A percentile compares a stretch with the other conserved stretches of the same genome.
Evolutionary conservation across 2,113 vertebrate genomes (phyloP).

Genomic region (Myocastor coypus): DNA sequence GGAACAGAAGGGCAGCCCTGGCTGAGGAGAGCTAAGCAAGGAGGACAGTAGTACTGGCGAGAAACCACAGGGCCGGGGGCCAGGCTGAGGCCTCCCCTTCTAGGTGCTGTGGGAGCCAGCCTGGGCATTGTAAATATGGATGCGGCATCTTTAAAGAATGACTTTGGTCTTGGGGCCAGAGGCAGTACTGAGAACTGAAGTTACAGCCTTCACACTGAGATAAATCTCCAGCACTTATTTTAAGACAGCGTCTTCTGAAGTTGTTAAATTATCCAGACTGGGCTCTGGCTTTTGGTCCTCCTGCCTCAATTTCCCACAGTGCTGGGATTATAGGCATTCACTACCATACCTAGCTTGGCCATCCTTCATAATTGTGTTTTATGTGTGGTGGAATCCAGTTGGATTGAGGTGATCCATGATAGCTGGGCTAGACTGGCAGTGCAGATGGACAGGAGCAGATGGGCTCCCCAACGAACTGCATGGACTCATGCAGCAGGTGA

Average conservation of each 20-base stretch:
- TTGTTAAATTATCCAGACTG: background rate
- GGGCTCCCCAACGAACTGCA: too few relatives aligned
- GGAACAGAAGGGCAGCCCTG: background rate
- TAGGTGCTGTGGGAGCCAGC: background rate
- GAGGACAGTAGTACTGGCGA: background rate
- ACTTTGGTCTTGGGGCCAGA: background rate
- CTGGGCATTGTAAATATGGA: background rate
- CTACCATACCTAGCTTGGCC: background rate
- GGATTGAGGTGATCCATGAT: background rate
- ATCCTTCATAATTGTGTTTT: background rate
- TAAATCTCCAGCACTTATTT: background rate
- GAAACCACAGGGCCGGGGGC: background rate
- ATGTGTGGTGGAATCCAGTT: background rate
- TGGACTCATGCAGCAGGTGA: background rate
- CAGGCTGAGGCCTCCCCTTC: background rate
- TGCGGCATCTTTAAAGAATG: background rate
- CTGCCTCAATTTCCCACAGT: background rate
- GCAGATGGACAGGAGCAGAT: background rate
- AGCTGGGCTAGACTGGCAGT: background rate
- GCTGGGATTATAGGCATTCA: background rate
- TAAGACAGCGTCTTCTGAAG: background rate
- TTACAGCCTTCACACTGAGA: background rate
- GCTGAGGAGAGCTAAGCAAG: background rate
- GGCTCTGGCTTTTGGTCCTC: background rate
- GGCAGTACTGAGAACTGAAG: background rate